Evolutionary conservation across 2,888 invertebrate species (phyloP), one percentile per base, ranked within the genome.

Genomic region (Plagodis dolabraria): DNA sequence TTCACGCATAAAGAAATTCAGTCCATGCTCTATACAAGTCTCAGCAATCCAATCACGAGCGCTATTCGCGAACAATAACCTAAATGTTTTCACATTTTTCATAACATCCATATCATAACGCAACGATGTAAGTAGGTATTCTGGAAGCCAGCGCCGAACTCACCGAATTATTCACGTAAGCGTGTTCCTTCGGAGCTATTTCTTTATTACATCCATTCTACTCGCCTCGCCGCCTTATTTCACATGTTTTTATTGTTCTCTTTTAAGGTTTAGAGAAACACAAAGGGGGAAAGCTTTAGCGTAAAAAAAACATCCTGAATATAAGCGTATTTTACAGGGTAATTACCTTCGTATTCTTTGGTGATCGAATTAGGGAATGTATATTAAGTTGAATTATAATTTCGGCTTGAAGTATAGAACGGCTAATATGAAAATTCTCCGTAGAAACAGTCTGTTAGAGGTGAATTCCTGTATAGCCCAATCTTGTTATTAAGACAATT

Each of bases 131-230:
- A 60, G 62, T 49, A 40, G 54, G 60, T 57, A 58, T 53, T 52
- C 64, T 45, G 60, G 52, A 58, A 63, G 68, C 70, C 71, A 68
- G 71, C 76, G 79, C 78, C 76, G 77, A 77, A 80, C 73, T 71
- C 76, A 75, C 75, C 72, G 76, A 81, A 85, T 83, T 83, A 85
- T 85, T 85, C 75, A 81, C 75, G 76, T 72, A 71, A 77, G 72
- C 76, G 71, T 77, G 75, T 77, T 76, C 77, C 76, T 80, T 74
- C 70, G 67, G 63, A 82, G 86, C 78, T 81, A 84, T 86, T 86
- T 83, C 83, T 86, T 87, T 87, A 88, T 87, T 86, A 83, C 82
- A 79, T 77, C 76, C 80, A 82, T 83, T 82, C 77, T 68, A 67
- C 71, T 71, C 78, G 76, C 74, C 69, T 70, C 68, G 68, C 69